These are phyloP conservation scores for Apis florea DNA, from an alignment of 1,140 invertebrate species.

Conservation along the genomic window DNA sequence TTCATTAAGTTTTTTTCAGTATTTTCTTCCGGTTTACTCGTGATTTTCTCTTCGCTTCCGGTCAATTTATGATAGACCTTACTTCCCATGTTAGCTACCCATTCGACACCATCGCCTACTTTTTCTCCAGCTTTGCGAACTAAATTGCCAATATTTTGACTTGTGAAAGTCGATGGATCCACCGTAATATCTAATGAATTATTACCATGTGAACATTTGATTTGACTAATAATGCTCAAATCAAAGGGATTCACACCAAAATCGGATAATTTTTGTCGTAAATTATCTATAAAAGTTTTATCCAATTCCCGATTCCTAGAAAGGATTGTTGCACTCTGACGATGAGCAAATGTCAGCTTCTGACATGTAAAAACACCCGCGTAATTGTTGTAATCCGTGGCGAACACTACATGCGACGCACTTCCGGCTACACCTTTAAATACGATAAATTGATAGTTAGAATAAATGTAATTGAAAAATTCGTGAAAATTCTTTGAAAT, in stretches of 20 bases:
- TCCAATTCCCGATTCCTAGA: slow-evolving; percentile 86
- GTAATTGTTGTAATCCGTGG: slow-evolving; percentile 88
- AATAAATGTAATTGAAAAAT: not conserved
- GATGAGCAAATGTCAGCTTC: slow-evolving; percentile 86
- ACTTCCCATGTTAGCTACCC: slow-evolving; percentile 80
- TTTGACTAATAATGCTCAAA: slow-evolving; percentile 87
- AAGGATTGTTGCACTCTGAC: slow-evolving; percentile 89
- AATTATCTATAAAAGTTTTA: slow-evolving; percentile 84
- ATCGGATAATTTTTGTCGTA: slow-evolving; percentile 82
- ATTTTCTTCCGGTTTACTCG: slow-evolving; percentile 24
- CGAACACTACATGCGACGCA: slow-evolving; percentile 87
- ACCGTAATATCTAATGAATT: slow-evolving; percentile 86
- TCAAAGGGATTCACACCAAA: slow-evolving; percentile 88
- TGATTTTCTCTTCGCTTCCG: slow-evolving; percentile 63
- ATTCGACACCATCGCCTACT: slow-evolving; percentile 84
- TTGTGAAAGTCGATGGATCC: slow-evolving; percentile 87
- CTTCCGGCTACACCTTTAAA: slow-evolving; percentile 86
- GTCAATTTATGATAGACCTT: slow-evolving; percentile 81
- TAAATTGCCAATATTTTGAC: slow-evolving; percentile 85
- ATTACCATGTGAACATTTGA: slow-evolving; percentile 82
- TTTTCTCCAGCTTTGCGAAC: slow-evolving; percentile 87
- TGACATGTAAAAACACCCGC: slow-evolving; percentile 91
- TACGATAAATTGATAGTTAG: not conserved
- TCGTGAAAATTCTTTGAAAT: not conserved
- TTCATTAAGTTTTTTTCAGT: not conserved